These are phyloP conservation scores for Eptatretus atami DNA, from an alignment of 2,797 vertebrate genomes.

Conservation along the genomic window DNA sequence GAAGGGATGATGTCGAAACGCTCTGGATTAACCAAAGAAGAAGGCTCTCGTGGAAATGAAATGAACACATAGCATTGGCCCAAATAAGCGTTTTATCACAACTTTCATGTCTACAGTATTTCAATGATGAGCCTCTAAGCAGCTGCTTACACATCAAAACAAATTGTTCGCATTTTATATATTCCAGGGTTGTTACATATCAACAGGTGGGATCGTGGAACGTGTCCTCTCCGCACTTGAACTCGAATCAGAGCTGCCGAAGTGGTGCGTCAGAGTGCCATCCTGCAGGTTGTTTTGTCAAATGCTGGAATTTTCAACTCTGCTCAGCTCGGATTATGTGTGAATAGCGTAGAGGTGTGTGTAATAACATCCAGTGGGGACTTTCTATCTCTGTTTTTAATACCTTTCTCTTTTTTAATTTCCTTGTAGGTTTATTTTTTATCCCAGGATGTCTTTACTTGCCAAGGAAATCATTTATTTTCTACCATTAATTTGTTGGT, in stretches of 20 bases:
- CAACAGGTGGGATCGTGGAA: conserved; percentile 70
- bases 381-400: background rate
- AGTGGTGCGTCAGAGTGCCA: conserved; percentile 48
- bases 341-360: background rate
- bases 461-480: background rate
- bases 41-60: too few relatives aligned
- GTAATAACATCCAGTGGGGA: background rate
- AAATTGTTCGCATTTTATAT: background rate
- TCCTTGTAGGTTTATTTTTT: conserved; percentile 6
- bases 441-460: background rate
- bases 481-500: background rate
- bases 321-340: background rate
- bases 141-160: too few relatives aligned
- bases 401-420: conserved; percentile 2
- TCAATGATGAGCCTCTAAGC: too few relatives aligned
- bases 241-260: conserved; percentile 36
- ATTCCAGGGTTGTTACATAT: conserved; percentile 57
- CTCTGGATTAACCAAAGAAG: too few relatives aligned
- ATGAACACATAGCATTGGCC: too few relatives aligned
- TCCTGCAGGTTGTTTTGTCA: conserved; percentile 34
- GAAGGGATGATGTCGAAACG: too few relatives aligned
- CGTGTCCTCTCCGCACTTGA: conserved; percentile 67
- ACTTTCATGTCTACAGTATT: too few relatives aligned
- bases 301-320: conserved; percentile 1
- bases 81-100: too few relatives aligned